phyloP scores from a whole-genome alignment of 2,113 vertebrate genomes.

The Carassius gibelio region DNA sequence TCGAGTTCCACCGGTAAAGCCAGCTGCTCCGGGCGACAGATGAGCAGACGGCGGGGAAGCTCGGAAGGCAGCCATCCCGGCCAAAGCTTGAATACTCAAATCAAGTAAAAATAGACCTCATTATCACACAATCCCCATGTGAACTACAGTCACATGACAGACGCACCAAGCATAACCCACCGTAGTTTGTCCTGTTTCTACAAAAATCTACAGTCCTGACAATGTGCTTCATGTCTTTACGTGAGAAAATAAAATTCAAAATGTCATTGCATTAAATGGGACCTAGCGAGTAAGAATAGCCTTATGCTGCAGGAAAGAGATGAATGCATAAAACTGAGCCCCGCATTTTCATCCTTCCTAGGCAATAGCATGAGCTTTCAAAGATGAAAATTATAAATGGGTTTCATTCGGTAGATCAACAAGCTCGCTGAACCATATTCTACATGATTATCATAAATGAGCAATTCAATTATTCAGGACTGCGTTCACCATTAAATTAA shows the following conservation, averaged over 20 bases:
- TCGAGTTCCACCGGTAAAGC: slow-evolving; percentile 6
- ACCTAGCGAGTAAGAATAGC: not conserved
- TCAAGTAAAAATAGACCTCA: slow-evolving; percentile 53
- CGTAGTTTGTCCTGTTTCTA: not conserved
- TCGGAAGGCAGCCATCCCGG: slow-evolving; percentile 19
- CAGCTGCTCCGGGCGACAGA: slow-evolving; percentile 44
- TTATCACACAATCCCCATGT: slow-evolving; percentile 44
- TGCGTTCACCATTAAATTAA: slow-evolving; percentile 8
- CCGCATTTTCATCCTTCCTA: not conserved
- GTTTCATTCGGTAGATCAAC: slow-evolving; percentile 23
- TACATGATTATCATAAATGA: slow-evolving; percentile 31
- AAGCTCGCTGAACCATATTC: slow-evolving; percentile 4
- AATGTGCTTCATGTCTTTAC: not conserved
- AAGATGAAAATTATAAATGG: not conserved
- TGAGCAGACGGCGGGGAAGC: slow-evolving; percentile 23
- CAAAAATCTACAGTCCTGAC: not conserved
- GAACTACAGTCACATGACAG: slow-evolving; percentile 16
- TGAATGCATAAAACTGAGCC: not conserved
- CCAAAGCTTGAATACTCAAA: slow-evolving; percentile 49
- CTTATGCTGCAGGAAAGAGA: not conserved
- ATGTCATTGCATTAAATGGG: not conserved
- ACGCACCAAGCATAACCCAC: not conserved
- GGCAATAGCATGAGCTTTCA: not conserved
- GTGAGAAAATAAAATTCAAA: not conserved
- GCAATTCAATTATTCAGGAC: slow-evolving; percentile 15